phyloP scores from a whole-genome alignment of 2,113 vertebrate species.

The Columba janthina region DNA sequence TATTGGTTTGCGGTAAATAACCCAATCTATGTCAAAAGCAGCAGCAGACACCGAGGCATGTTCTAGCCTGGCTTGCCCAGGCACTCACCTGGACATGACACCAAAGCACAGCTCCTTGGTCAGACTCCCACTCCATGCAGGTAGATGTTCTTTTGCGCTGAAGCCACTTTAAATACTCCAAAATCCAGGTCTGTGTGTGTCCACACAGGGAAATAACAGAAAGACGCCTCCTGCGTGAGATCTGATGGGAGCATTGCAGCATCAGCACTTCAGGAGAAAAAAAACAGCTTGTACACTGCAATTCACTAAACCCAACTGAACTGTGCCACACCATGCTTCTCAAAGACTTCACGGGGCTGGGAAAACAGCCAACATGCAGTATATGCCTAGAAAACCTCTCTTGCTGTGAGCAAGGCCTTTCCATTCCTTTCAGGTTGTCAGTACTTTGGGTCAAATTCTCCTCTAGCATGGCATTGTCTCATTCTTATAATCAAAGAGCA shows the following conservation, averaged over 20 bases:
- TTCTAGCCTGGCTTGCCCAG: neutral
- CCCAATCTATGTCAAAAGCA: neutral
- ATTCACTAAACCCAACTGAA: neutral
- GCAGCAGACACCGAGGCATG: rapidly evolving
- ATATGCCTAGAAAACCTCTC: neutral
- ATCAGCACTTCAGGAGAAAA: neutral
- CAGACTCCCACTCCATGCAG: rapidly evolving
- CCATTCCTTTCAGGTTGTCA: neutral
- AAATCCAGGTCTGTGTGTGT: neutral
- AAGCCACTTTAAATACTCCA: neutral
- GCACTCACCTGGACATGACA: neutral
- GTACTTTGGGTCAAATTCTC: neutral
- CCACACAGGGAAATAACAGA: neutral
- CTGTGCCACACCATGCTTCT: neutral
- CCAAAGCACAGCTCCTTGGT: rapidly evolving
- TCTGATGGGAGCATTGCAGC: neutral
- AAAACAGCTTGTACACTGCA: neutral
- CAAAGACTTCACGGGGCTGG: neutral
- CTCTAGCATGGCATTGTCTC: rapidly evolving
- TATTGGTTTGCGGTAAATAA: neutral
- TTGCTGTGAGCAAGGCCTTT: neutral
- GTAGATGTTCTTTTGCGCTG: neutral
- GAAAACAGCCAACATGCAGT: neutral
- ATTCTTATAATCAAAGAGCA: neutral
- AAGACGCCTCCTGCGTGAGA: rapidly evolving